A percentile compares a stretch with the other conserved stretches of the same genome.
Evolutionary conservation across 1,140 invertebrate genomes (phyloP).

Genomic region (Pogonomyrmex californicus): DNA sequence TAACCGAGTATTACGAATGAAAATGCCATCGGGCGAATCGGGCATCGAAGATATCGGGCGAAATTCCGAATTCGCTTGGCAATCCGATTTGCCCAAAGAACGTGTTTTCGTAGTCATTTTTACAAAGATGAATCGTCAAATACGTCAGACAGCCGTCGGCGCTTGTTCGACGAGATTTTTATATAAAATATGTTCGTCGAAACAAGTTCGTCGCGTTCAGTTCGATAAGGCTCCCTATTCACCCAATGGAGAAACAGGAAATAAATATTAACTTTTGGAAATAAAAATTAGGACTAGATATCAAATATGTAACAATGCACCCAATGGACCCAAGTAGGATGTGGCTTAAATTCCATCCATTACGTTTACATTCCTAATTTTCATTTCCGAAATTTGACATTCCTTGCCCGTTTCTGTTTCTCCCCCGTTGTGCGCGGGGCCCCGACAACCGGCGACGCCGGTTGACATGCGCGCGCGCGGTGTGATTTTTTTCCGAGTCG

Average conservation of each 20-base stretch:
- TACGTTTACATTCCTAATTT: no score
- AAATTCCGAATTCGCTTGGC: neutral
- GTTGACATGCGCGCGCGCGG: slow-evolving; percentile 19
- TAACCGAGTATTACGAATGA: neutral
- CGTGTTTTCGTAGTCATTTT: neutral
- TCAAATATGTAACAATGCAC: no score
- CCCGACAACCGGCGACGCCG: slow-evolving; percentile 40
- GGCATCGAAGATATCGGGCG: neutral
- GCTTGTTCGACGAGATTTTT: neutral
- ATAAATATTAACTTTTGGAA: no score
- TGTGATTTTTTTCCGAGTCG: slow-evolving; percentile 62
- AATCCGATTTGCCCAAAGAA: neutral
- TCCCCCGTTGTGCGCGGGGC: no score
- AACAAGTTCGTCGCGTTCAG: slow-evolving; percentile 59
- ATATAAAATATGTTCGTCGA: neutral
- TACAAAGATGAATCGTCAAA: neutral
- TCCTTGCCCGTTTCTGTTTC: no score
- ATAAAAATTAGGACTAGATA: no score
- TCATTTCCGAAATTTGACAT: no score
- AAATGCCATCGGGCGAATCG: neutral
- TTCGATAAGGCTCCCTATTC: slow-evolving; percentile 26
- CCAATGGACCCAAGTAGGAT: no score
- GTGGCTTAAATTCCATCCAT: no score
- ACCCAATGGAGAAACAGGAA: no score
- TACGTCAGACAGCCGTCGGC: neutral